Evolutionary conservation across 2,888 invertebrate species (phyloP), one percentile per base, ranked within the genome.

Genomic region (Ischnus inquisitorius): DNA sequence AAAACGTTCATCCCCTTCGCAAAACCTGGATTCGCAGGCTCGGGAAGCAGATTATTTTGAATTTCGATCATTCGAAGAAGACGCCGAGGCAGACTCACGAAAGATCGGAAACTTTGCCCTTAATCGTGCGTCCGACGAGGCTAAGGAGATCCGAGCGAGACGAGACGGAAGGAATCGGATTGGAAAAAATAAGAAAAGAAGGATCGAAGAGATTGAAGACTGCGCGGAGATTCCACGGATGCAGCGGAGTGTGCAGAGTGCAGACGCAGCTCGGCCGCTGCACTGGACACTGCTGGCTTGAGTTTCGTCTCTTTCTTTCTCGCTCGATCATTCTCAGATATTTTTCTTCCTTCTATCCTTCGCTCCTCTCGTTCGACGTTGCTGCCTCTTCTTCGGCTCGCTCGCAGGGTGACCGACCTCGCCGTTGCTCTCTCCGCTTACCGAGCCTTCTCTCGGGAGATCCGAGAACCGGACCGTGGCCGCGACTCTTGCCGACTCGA

Each of bases 391-490:
- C 22, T 71, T 76, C 79, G 68, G 60, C 67, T 85, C 79, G 74
- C 74, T 84, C 74, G 83, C 88, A 89, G 89, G 90, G 89, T 90
- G 90, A 90, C 88, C 90, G 90, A 90, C 90, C 90, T 90, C 89
- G 64, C 71, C 43, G 64, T 69, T 19, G 65, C 34, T 2, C 39
- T 43, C 82, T 71, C 64, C 64, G 60, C 60, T 77, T 68, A 68
- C 51, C 75, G 74, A 75, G 74, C 69, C 69, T 68, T 79, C 88
- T 88, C 83, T 71, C 48, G 74, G 39, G 69, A 76, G 82, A 82
- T 83, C 83, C 86, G 88, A 86, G 86, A 88, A 89, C 84, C 88
- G 88, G 89, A 88, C 87, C 88, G 78, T 28, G 74, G 65, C 79
- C 64, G 43, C 25, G 68, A 54, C 22, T 64, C 64, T 39, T 79